A percentile compares a stretch with the other conserved stretches of the same genome.
These are phyloP conservation scores for Drosophila insularis DNA, from an alignment of 1,140 invertebrate genomes.

Conservation along the genomic window DNA sequence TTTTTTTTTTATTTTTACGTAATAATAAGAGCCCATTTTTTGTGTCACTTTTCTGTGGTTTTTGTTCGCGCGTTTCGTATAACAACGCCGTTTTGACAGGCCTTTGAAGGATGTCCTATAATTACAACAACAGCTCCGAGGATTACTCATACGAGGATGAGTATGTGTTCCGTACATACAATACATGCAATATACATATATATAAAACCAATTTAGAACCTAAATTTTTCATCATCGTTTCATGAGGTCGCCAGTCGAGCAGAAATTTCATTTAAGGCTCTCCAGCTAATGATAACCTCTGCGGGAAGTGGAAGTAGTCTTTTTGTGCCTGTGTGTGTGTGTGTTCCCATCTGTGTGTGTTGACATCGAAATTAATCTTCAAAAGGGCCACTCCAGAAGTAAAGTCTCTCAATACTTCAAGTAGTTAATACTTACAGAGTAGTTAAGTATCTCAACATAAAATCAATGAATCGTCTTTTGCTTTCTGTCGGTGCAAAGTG, in stretches of 20 bases:
- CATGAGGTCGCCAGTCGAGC: slow-evolving; percentile 43
- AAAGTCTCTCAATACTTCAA: not conserved
- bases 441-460: not conserved
- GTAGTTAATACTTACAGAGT: not conserved
- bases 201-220: slow-evolving; percentile 15
- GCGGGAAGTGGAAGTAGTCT: slow-evolving; percentile 19
- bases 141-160: slow-evolving; percentile 68
- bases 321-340: not conserved
- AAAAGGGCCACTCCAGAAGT: not conserved
- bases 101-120: slow-evolving; percentile 61
- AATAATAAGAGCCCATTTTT: slow-evolving; percentile 40
- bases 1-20: slow-evolving; percentile 47
- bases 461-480: slow-evolving; percentile 9
- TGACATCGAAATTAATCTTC: slow-evolving; percentile 2
- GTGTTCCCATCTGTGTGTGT: slow-evolving; percentile 28
- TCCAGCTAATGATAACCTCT: slow-evolving; percentile 40
- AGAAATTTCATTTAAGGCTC: slow-evolving; percentile 49
- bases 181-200: too few species aligned
- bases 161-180: slow-evolving; percentile 44
- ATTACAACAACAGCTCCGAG: slow-evolving; percentile 64
- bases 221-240: slow-evolving; percentile 28
- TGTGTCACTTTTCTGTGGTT: slow-evolving; percentile 24
- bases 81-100: slow-evolving; percentile 23
- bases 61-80: slow-evolving; percentile 31
- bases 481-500: not conserved